Base-by-base conservation (phyloP, 2,113 vertebrate species). In the Poicephalus gulielmi region DNA sequence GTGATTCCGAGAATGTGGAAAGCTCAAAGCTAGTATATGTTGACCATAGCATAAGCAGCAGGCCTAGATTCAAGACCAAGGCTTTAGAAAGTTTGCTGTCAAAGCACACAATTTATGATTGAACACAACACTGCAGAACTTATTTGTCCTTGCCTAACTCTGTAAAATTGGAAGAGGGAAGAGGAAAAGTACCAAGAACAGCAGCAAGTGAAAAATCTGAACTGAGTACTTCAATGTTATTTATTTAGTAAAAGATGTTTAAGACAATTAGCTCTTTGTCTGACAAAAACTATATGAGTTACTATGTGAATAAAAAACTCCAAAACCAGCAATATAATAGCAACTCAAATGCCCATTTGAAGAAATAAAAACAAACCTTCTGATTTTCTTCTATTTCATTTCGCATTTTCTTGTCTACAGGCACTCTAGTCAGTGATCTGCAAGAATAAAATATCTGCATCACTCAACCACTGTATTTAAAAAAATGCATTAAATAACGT, bases 361-460 rank as follows among this genome's bases (percentile, higher is more conserved):
- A 93, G 14, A 37, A 92, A 69, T 10, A 96, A 93, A 76, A 97
- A 88, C 98, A 69, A 97, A 99, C 99, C 99, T 99, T 99, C 97
- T 99, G 99, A 98, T 99, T 99, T 98, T 98, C 98, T 96, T 99
- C 98, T 97, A 99, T 99, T 98, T 99, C 99, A 88, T 98, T 98
- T 96, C 97, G 98, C 99, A 99, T 98, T 96, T 99, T 98, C 88
- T 98, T 98, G 94, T 98, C 99, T 98, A 99, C 97, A 13, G 98
- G 96, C 97, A 99, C 97, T 98, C 98, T 99, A 81, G 99, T 99
- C 96, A 99, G 98, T 91, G 99, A 99, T 97, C 99, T 99, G 98
- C 96, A 96, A 97, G 98, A 98, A 97, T 78, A 97, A 98, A 98
- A 98, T 44, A 96, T 4, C 73, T 35, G 43, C 27, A 64, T 53